Evolutionary conservation across 2,797 vertebrate species (phyloP).

Genomic region (Cheirogaleus major): DNA sequence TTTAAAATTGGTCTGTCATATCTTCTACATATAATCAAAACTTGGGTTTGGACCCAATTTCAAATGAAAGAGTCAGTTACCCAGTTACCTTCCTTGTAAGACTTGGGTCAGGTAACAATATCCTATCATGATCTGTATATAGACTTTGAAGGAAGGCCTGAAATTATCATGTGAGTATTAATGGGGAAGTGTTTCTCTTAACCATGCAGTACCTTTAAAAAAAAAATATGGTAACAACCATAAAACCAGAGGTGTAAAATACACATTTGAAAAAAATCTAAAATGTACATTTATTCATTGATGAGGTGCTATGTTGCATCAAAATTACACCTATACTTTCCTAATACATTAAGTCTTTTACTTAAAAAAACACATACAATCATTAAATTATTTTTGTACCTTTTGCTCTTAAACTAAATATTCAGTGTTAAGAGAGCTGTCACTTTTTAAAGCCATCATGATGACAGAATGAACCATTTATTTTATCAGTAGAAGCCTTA

Average conservation of each 20-base stretch:
- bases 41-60: not conserved
- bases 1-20: not conserved
- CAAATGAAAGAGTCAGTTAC: not conserved
- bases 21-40: not conserved
- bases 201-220: not conserved
- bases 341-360: not conserved
- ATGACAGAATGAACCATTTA: conserved; percentile 30
- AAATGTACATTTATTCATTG: not conserved
- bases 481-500: not conserved
- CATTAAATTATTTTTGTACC: conserved; percentile 31
- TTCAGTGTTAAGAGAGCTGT: conserved; percentile 30
- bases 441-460: conserved; percentile 46
- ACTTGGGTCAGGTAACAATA: not conserved
- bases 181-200: not conserved
- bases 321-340: not conserved
- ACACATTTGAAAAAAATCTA: not conserved
- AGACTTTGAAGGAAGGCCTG: not conserved
- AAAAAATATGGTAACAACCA: not conserved
- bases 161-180: not conserved
- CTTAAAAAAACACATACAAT: not conserved
- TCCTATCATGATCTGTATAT: not conserved
- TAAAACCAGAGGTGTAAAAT: not conserved
- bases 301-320: not conserved
- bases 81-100: not conserved
- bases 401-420: not conserved